Evolutionary conservation across 2,888 invertebrate genomes (phyloP).

Genomic region (Coecobrya sp.): DNA sequence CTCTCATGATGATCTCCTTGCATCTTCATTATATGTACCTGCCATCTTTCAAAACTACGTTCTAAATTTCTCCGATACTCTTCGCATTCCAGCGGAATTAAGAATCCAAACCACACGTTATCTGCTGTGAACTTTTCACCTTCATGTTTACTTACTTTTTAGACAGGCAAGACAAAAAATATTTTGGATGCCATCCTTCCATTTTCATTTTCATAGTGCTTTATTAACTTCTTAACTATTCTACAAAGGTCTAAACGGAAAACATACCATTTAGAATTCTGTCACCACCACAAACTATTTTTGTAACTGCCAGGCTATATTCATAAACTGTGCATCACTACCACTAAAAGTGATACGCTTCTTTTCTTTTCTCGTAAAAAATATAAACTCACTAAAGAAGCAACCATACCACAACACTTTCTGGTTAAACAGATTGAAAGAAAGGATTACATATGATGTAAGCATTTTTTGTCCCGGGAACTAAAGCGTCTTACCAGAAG

Average conservation of each 20-base stretch:
- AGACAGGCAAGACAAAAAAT: constrained; percentile 36
- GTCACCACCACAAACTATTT: constrained; percentile 22
- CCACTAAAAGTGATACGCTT: background rate
- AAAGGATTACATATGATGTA: constrained; percentile 45
- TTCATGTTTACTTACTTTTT: constrained; percentile 6
- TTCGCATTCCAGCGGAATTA: constrained; percentile 48
- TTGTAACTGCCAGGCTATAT: background rate
- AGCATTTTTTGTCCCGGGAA: constrained; percentile 64
- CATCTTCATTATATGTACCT: constrained; percentile 5
- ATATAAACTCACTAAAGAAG: background rate
- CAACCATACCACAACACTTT: background rate
- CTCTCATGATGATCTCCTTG: background rate
- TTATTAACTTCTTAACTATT: constrained; percentile 14
- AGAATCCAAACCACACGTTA: constrained; percentile 42
- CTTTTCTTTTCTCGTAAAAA: background rate
- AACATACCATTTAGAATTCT: constrained; percentile 2
- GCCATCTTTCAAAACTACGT: constrained; percentile 16
- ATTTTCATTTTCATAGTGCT: constrained; percentile 31
- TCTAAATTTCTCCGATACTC: background rate
- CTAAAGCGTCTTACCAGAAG: constrained; percentile 15
- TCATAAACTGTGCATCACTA: background rate
- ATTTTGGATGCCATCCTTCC: constrained; percentile 58
- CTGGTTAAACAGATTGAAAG: constrained; percentile 21
- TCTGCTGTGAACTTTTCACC: constrained; percentile 59
- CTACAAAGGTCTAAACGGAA: background rate